Evolutionary conservation across 1,140 invertebrate species (phyloP), one percentile per base, ranked within the genome.

Genomic region (Sycobia sp.): DNA sequence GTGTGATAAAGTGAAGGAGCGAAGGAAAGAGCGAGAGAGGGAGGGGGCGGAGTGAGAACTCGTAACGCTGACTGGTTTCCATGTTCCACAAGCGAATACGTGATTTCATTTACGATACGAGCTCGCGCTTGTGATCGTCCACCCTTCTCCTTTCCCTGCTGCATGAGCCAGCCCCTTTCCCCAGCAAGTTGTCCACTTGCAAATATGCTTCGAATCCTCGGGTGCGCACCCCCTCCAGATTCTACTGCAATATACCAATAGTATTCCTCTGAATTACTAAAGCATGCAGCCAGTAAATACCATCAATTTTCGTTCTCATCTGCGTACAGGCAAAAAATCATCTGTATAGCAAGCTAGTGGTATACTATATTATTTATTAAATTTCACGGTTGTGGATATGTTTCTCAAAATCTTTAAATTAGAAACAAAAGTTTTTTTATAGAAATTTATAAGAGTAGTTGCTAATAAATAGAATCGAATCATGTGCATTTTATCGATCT

Each of bases 31-130:
- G 41, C 4, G 20, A 53, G 18, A 38, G 50, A 22, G 32, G 18
- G 22, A 14, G 36, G 13, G 14, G 10, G 10, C n/a, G 34, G 27
- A 9, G 16, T n/a, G 22, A 18, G 18, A 14, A n/a, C 20, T 18
- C 18, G 44, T 50, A 50, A 27, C 44, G 25, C 11, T 47, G 34
- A 57, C 61, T 43, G 38, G 67, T 71, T 76, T 71, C 67, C 72
- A 69, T 67, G 70, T 71, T 71, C 57, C 72, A 72, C 69, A 66
- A 71, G 60, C 68, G 69, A 74, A 73, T 79, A 74, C 76, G 77
- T 77, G 78, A 80, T 80, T 80, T 77, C 74, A 81, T 81, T 81
- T 78, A 71, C 72, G 76, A 78, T 77, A 77, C 72, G 72, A 74
- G 76, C 41, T 50, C 34, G 14, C 36, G 8, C 36, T 75, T 69